Percentiles rank a stretch among this genome's conserved stretches.
Conservation (phyloP, 2,113 vertebrate species). For the Uropsilus gracilis region DNA sequence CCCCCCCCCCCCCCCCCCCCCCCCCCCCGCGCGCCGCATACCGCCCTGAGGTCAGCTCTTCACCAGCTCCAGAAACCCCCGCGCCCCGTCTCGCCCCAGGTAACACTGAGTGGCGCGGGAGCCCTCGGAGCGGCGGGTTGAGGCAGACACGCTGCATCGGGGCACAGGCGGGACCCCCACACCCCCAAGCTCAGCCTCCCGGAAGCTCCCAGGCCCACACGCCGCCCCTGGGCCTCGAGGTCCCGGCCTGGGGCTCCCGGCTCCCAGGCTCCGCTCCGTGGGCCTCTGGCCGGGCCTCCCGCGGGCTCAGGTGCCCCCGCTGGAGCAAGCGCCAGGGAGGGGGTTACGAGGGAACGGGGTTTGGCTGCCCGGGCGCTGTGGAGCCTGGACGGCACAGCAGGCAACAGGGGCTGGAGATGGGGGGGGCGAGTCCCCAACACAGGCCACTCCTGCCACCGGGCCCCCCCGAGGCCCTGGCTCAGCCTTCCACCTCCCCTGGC, state of each 20-base stretch:
- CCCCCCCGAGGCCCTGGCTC: slow-evolving; percentile 9
- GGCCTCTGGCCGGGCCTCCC: not conserved
- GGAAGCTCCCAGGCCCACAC: not conserved
- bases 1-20: accelerated
- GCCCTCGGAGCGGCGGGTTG: no score
- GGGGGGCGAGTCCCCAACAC: not conserved
- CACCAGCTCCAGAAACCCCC: no score
- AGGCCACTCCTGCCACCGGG: not conserved
- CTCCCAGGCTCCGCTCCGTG: accelerated
- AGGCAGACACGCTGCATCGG: no score
- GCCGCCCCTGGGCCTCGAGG: not conserved
- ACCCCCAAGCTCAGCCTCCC: not conserved
- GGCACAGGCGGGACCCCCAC: not conserved
- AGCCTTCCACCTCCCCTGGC: slow-evolving; percentile 27
- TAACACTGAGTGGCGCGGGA: no score
- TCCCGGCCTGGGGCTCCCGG: not conserved
- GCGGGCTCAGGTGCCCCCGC: not conserved
- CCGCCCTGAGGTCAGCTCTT: no score
- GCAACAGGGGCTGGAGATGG: not conserved
- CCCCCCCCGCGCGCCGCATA: no score
- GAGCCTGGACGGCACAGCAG: not conserved
- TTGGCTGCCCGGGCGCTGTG: not conserved
- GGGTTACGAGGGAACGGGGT: not conserved
- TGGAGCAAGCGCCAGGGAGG: not conserved
- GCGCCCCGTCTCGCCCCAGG: no score